These are phyloP conservation scores for Polyergus mexicanus DNA, from an alignment of 1,140 invertebrate species.

Conservation along the genomic window DNA sequence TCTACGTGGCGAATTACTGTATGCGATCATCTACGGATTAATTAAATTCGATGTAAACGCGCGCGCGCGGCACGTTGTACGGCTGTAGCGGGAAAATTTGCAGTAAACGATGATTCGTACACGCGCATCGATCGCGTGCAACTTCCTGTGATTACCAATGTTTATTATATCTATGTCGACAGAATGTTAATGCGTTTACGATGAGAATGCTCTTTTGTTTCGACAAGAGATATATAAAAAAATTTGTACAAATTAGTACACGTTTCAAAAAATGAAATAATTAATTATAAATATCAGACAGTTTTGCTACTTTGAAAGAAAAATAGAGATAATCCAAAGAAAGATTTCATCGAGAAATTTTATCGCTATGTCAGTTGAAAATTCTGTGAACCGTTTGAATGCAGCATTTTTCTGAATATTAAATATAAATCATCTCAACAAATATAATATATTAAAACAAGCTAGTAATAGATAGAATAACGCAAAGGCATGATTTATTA, in stretches of 20 bases:
- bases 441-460: background rate
- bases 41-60: conserved; percentile 80
- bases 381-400: background rate
- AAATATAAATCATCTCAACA: background rate
- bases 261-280: background rate
- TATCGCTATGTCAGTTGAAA: conserved; percentile 8
- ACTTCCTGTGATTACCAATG: conserved; percentile 55
- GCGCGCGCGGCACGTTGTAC: conserved; percentile 59
- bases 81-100: conserved; percentile 18
- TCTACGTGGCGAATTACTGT: conserved; percentile 72
- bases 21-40: conserved; percentile 79
- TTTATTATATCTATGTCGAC: conserved; percentile 27
- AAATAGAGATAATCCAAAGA: background rate
- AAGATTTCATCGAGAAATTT: background rate
- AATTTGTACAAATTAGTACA: background rate
- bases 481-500: background rate
- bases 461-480: conserved; percentile 8
- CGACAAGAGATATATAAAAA: background rate
- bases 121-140: conserved; percentile 34
- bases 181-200: conserved; percentile 21
- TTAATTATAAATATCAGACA: background rate
- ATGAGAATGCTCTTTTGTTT: background rate
- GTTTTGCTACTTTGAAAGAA: background rate
- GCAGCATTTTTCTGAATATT: background rate
- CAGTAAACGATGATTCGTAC: conserved; percentile 59